Evolutionary conservation across 2,113 vertebrate species (phyloP), one percentile per base, ranked within the genome.

Genomic region (Colinus virginianus): DNA sequence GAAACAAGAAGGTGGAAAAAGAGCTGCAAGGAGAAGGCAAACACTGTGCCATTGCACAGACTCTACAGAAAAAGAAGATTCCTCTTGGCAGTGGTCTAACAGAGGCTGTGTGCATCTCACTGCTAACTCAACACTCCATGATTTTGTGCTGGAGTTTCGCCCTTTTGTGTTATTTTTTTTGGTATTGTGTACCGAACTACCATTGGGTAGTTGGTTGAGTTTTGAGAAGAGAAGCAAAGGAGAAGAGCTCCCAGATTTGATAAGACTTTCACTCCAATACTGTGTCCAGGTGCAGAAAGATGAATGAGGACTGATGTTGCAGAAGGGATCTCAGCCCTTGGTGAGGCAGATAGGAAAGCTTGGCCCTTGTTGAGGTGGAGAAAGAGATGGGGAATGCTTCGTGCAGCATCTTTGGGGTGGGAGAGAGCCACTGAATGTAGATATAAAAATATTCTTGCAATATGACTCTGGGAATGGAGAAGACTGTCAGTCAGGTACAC

Each of bases 121-220:
- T 21, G 56, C 23, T 46, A 63, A 62, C 7, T 13, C 58, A 9
- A 12, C 32, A 63, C 34, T 85, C 46, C 32, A 18, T 3, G 53
- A 40, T 34, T 17, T 23, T 79, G n/a, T 1, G 0, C 48, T 89
- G 45, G 45, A 82, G 49, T 43, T 45, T 4, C 53, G 84, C 49
- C 34, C 26, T 51, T 17, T 3, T 1, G 1, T 40, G 26, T 26
- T 53, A 28, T 19, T 32, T 19, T 19, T 32, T 43, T 36, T 25
- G 62, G 7, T 36, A 10, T 58, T 20, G 13, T 25, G 12, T 62
- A 48, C 51, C 14, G 17, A 53, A 17, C 26, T 16, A 28, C 26
- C 0, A 0, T 42, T 59, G 21, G 5, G 61, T 55, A 30, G 25
- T 43, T 18, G 40, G 23, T 63, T 5, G 0, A 23, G 28, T 32